Conservation (phyloP, 2,888 invertebrate species). For the Napeogenes sylphis region DNA sequence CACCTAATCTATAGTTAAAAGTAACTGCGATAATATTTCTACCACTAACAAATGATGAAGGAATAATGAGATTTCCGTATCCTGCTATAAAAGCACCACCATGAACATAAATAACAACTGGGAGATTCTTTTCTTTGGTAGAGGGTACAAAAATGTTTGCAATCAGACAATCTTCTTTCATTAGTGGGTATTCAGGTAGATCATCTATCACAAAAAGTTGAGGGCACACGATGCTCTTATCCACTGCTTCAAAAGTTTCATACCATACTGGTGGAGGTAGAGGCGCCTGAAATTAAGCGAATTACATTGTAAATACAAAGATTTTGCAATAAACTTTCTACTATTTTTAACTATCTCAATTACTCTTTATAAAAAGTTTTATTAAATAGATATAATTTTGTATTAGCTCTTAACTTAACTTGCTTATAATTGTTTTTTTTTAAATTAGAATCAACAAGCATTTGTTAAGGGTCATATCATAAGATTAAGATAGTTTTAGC, state of each 20-base stretch:
- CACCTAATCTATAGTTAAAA: constrained; percentile 49
- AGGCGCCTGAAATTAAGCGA: constrained; percentile 39
- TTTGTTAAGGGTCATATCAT: too few relatives aligned
- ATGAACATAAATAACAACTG: constrained; percentile 60
- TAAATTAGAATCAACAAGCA: too few relatives aligned
- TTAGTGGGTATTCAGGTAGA: neutral
- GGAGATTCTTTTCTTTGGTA: constrained; percentile 31
- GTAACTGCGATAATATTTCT: constrained; percentile 43
- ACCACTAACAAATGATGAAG: constrained; percentile 35
- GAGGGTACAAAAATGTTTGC: constrained; percentile 36
- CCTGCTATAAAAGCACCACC: constrained; percentile 61
- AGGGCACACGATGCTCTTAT: constrained; percentile 39
- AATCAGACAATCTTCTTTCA: constrained; percentile 35
- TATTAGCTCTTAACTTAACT: too few relatives aligned
- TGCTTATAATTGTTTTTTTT: too few relatives aligned
- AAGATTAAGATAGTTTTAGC: too few relatives aligned
- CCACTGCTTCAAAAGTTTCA: constrained; percentile 37
- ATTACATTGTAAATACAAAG: too few relatives aligned
- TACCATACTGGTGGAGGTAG: constrained; percentile 42
- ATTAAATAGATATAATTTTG: too few relatives aligned
- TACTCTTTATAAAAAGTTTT: too few relatives aligned
- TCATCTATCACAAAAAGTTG: constrained; percentile 24
- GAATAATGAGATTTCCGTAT: constrained; percentile 37
- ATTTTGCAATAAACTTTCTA: too few relatives aligned
- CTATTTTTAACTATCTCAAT: too few relatives aligned